Base-by-base conservation (phyloP, 2,113 vertebrate species). In the Theristicus caerulescens region DNA sequence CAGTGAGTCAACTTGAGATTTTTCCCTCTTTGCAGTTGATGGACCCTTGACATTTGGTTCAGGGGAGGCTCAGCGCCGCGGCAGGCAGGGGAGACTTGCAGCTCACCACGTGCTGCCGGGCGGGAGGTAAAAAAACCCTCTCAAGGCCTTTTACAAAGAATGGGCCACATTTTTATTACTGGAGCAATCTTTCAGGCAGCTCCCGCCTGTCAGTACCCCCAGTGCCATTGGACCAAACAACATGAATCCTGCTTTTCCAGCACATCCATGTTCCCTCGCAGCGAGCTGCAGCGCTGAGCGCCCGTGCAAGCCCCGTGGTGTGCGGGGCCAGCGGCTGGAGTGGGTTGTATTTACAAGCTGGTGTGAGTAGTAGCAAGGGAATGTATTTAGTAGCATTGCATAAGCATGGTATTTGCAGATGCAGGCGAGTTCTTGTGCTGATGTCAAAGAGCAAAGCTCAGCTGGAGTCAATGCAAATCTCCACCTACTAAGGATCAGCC, bases 371-470 rank as follows among this genome's bases (percentile, higher is more conserved):
- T 69, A 66, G 88, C 26, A 3, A 40, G 86, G 69, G 70, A 79
- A 78, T 64, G 73, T 15, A 2, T 88, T 91, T 11, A n/a, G 86
- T 6, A 47, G 70, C 91, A 80, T 77, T 96, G 96, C 96, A 77
- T 93, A 88, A 96, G 95, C 74, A 1, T 38, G 62, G 89, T 11
- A 55, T 90, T 86, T 90, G 94, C 96, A 94, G 93, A 92, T 27
- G 14, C 69, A 42, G 95, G 89, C 78, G 22, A 77, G 89, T 89
- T 94, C 91, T 72, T 34, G 86, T 2, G 15, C 77, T 96, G 83
- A 89, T 96, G 96, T 97, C 93, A 94, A 95, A 72, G 91, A 93
- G 83, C 94, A 91, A 82, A 93, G 91, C 95, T 95, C 94, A 94
- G 89, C 81, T 85, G 91, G 89, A 94, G 88, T 54, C 82, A 15